phyloP scores from a whole-genome alignment of 1,140 invertebrate species.

The Heliconius himera region DNA sequence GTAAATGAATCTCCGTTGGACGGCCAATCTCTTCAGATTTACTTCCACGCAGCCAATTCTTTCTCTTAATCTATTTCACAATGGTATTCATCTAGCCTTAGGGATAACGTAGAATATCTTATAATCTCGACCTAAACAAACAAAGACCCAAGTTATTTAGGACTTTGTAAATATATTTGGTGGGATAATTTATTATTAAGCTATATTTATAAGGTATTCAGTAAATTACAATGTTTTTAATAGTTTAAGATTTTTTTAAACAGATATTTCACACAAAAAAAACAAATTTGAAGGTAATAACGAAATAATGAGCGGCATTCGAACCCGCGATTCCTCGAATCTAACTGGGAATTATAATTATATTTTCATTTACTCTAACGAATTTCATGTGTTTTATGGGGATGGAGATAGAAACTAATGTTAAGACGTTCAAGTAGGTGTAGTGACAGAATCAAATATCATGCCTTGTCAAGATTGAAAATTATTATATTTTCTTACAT shows the following conservation, averaged over 20 bases:
- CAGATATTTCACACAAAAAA: no score
- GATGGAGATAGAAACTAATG: no score
- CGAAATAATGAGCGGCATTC: no score
- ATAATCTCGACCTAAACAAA: slow-evolving; percentile 27
- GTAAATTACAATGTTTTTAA: neutral
- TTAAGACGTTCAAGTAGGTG: no score
- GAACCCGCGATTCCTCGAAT: no score
- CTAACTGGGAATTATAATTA: no score
- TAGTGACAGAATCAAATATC: no score
- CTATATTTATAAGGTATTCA: neutral
- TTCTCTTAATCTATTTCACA: slow-evolving; percentile 52
- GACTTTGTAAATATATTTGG: slow-evolving; percentile 15
- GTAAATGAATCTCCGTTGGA: neutral
- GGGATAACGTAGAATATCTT: slow-evolving; percentile 29
- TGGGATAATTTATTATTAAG: neutral
- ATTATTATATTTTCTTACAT: no score
- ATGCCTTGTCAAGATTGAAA: no score
- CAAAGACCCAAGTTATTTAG: slow-evolving; percentile 26
- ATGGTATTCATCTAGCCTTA: slow-evolving; percentile 46
- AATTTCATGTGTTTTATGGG: no score
- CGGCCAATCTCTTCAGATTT: slow-evolving; percentile 48
- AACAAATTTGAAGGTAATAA: no score
- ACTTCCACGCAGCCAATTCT: slow-evolving; percentile 46
- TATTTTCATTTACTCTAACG: no score
- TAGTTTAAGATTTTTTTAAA: neutral